Percentiles rank a stretch among this genome's conserved stretches.
phyloP scores from a whole-genome alignment of 2,888 invertebrate genomes.

The Melanargia galathea region DNA sequence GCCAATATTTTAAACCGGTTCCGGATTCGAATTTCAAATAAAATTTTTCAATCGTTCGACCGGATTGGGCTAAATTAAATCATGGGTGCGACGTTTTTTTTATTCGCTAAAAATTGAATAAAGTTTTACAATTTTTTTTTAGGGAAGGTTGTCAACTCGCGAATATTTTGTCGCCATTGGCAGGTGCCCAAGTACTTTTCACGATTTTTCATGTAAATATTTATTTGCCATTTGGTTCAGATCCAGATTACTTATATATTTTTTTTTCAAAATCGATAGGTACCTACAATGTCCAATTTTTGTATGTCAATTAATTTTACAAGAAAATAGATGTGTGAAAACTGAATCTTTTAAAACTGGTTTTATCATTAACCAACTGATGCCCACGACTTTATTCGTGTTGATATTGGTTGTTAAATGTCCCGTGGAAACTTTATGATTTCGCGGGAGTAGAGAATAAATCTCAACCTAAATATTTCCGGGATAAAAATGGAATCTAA shows the following conservation, averaged over 20 bases:
- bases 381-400: no score
- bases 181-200: neutral
- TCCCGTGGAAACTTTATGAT: neutral
- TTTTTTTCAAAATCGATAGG: no score
- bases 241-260: no score
- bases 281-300: no score
- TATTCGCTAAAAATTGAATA: constrained; percentile 14
- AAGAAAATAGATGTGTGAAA: no score
- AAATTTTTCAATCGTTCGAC: constrained; percentile 25
- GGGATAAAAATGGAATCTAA: no score
- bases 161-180: neutral
- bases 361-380: no score
- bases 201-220: neutral
- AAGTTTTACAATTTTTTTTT: constrained; percentile 13
- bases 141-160: neutral
- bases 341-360: no score
- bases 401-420: neutral
- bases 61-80: constrained; percentile 23
- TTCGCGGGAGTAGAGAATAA: no score
- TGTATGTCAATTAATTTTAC: no score
- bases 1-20: constrained; percentile 24
- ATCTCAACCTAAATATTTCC: no score
- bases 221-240: neutral
- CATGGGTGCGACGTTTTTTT: constrained; percentile 9
- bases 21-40: constrained; percentile 22